These are phyloP conservation scores for Hydra vulgaris DNA, from an alignment of 30 jellyfish, hydroid and myxozoan genomes.

Conservation along the genomic window DNA sequence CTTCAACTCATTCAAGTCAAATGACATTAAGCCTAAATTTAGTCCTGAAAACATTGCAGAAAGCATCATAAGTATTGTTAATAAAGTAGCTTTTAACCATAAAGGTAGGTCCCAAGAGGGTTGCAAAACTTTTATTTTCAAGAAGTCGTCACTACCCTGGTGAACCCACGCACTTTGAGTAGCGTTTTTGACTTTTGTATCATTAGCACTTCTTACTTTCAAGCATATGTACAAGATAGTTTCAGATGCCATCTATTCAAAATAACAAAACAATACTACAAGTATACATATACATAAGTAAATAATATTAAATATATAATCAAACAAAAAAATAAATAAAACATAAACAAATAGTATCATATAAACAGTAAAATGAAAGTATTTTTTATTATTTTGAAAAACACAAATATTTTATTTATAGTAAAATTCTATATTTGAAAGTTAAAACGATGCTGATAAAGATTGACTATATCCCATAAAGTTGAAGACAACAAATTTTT, in stretches of 20 bases:
- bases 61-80: constrained; percentile 48
- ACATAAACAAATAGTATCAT: too few relatives aligned
- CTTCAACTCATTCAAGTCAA: constrained; percentile 69
- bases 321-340: too few relatives aligned
- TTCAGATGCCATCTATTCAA: neutral
- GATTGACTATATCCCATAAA: too few relatives aligned
- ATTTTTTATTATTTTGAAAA: too few relatives aligned
- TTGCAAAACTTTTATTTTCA: constrained; percentile 32
- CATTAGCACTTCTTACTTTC: neutral
- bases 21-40: constrained; percentile 89
- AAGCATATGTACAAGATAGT: neutral
- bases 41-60: constrained; percentile 95
- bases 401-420: too few relatives aligned
- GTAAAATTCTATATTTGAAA: too few relatives aligned
- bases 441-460: too few relatives aligned
- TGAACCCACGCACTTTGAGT: constrained; percentile 52
- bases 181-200: neutral
- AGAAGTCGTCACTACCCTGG: constrained; percentile 61
- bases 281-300: too few relatives aligned
- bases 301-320: too few relatives aligned
- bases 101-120: constrained; percentile 41
- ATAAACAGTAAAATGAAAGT: too few relatives aligned
- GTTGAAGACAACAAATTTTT: too few relatives aligned
- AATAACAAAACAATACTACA: too few relatives aligned
- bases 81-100: constrained; percentile 48